phyloP scores from a whole-genome alignment of 1,140 invertebrate genomes.

The Vollenhovia emeryi region DNA sequence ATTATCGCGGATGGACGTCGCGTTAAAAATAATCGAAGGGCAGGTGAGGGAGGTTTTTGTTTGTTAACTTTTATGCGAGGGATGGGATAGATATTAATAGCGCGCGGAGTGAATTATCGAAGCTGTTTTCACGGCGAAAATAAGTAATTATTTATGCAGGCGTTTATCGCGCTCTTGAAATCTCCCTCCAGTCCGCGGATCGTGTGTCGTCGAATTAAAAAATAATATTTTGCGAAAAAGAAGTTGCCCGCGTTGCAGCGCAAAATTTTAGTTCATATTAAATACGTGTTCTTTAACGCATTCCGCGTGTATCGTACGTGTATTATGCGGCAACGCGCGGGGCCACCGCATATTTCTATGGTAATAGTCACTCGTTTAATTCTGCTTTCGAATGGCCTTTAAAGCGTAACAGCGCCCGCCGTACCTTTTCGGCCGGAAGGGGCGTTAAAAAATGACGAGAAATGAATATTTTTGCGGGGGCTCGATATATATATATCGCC shows the following conservation, averaged over 20 bases:
- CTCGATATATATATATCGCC: neutral
- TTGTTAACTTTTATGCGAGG: neutral
- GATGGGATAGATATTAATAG: neutral
- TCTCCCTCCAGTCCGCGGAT: neutral
- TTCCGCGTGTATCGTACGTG: neutral
- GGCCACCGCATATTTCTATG: neutral
- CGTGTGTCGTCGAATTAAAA: neutral
- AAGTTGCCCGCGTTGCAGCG: neutral
- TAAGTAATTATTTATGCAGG: neutral
- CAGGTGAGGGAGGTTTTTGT: neutral
- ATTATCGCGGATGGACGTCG: neutral
- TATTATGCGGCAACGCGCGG: neutral
- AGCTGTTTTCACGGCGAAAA: neutral
- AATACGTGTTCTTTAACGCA: neutral
- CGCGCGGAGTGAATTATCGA: neutral
- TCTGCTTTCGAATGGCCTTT: neutral
- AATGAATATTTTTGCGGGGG: neutral
- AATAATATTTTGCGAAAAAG: neutral
- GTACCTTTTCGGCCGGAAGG: neutral
- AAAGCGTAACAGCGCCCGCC: neutral
- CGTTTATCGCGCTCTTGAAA: neutral
- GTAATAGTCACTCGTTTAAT: neutral
- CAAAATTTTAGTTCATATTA: neutral
- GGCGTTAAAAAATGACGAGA: neutral
- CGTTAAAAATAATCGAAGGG: constrained; percentile 21